Conservation (phyloP, 1,140 invertebrate genomes). For the Anagrus nilaparvatae region DNA sequence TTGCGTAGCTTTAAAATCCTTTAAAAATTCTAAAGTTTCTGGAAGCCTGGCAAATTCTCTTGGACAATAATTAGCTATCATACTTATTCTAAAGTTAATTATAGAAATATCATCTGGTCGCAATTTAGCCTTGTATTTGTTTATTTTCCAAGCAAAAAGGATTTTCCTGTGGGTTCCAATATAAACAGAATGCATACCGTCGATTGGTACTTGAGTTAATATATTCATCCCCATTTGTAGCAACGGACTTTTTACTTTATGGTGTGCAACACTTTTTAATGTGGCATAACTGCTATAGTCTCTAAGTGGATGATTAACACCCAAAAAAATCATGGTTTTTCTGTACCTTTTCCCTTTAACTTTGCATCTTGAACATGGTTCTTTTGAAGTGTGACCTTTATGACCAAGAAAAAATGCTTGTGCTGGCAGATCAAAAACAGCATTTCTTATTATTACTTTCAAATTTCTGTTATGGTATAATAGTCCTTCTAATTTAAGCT, state of each 20-base stretch:
- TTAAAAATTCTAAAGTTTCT: background rate
- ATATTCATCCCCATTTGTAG: too few species aligned
- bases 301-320: too few species aligned
- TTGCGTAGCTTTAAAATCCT: slow-evolving; percentile 4
- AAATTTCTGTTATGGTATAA: background rate
- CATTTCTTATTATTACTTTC: background rate
- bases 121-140: too few species aligned
- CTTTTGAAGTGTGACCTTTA: slow-evolving; percentile 3
- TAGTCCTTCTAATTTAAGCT: too few species aligned
- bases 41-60: too few species aligned
- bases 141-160: too few species aligned
- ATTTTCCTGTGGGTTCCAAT: too few species aligned
- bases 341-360: slow-evolving; percentile 3
- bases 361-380: slow-evolving; percentile 18
- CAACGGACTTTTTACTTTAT: slow-evolving; percentile 6
- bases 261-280: too few species aligned
- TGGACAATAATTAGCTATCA: too few species aligned
- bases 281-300: too few species aligned
- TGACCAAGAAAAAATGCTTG: slow-evolving; percentile 5
- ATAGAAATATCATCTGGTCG: background rate
- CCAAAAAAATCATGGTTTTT: slow-evolving; percentile 1
- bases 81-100: background rate
- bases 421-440: background rate
- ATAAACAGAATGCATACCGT: too few species aligned
- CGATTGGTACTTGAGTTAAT: too few species aligned